These are phyloP conservation scores for Sycobia sp. DNA, from an alignment of 1,140 invertebrate genomes.

Conservation along the genomic window DNA sequence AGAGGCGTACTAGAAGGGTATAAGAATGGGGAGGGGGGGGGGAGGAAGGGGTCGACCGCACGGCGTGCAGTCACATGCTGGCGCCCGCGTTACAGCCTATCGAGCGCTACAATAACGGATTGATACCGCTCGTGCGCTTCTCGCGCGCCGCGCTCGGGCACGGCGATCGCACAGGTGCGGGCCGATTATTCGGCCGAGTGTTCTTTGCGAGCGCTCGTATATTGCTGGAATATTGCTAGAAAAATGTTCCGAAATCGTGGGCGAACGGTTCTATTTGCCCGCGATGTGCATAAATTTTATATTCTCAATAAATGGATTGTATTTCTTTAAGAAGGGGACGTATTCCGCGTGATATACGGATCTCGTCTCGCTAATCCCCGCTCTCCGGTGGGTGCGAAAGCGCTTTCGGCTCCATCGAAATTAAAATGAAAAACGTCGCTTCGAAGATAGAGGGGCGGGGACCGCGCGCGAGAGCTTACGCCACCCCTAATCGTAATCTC, in stretches of 20 bases:
- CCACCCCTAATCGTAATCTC: conserved; percentile 43
- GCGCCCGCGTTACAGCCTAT: conserved; percentile 46
- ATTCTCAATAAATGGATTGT: conserved; percentile 21
- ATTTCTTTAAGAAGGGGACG: neutral
- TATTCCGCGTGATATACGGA: neutral
- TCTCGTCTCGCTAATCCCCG: neutral
- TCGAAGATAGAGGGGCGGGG: conserved; percentile 34
- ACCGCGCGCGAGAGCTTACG: neutral
- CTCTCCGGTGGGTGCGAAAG: conserved; percentile 1
- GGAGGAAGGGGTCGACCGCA: neutral
- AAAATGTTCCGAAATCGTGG: too few relatives aligned
- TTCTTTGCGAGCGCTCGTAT: too few relatives aligned
- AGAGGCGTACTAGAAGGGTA: too few relatives aligned
- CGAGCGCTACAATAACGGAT: conserved; percentile 42
- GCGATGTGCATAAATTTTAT: neutral
- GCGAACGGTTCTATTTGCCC: too few relatives aligned
- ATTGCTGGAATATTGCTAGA: too few relatives aligned
- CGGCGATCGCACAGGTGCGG: too few relatives aligned
- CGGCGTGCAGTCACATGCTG: conserved; percentile 42
- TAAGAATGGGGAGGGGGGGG: too few relatives aligned
- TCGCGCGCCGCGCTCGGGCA: too few relatives aligned
- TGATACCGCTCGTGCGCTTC: conserved; percentile 19
- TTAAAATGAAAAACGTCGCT: conserved; percentile 57
- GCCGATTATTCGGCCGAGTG: neutral
- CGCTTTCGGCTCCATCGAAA: conserved; percentile 45